A percentile compares a stretch with the other conserved stretches of the same genome.
Evolutionary conservation across 2,888 invertebrate species (phyloP).

Genomic region (Candidula unifasciata): DNA sequence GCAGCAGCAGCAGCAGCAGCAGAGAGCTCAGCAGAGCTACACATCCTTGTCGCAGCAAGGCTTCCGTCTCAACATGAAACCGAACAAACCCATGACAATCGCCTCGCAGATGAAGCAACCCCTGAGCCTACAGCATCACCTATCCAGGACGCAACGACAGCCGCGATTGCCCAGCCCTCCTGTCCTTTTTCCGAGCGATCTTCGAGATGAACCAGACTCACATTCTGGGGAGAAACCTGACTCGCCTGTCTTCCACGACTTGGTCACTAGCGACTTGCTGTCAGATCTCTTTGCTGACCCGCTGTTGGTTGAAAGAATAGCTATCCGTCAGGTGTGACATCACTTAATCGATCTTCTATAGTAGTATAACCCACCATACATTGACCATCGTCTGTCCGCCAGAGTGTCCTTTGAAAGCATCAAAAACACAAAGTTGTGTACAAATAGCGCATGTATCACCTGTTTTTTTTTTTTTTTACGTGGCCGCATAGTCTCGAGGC

Average conservation of each 20-base stretch:
- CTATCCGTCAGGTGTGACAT: conserved; percentile 56
- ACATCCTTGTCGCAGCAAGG: neutral
- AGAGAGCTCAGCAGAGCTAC: neutral
- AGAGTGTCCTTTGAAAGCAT: too few relatives aligned
- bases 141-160: neutral
- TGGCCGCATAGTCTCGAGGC: too few relatives aligned
- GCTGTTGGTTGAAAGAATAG: conserved; percentile 55
- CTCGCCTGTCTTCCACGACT: conserved; percentile 57
- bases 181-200: conserved; percentile 54
- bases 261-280: conserved; percentile 45
- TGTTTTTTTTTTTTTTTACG: too few relatives aligned
- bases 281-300: conserved; percentile 53
- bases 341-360: conserved; percentile 19
- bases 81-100: neutral
- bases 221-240: conserved; percentile 26
- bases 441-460: too few relatives aligned
- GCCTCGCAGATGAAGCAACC: conserved; percentile 6
- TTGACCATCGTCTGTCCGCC: too few relatives aligned
- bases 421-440: too few relatives aligned
- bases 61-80: neutral
- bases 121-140: neutral
- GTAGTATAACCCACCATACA: too few relatives aligned
- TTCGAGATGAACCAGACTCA: conserved; percentile 50
- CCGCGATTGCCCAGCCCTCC: conserved; percentile 43
- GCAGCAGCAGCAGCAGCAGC: conserved; percentile 19